Conservation (phyloP, 2,888 invertebrate genomes). For the Stratiomys singularior region DNA sequence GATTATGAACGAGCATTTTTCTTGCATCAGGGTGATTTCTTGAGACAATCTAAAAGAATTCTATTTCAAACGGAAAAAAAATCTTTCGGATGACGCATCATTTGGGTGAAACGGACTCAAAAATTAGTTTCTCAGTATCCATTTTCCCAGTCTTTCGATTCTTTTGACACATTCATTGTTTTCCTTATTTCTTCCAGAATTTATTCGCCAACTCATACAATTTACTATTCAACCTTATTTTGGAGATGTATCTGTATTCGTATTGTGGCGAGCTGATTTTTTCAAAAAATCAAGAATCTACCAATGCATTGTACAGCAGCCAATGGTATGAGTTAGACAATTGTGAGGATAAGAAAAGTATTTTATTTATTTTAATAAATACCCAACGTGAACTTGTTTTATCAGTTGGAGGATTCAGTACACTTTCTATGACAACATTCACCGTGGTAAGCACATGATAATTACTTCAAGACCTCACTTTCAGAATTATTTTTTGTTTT, state of each 20-base stretch:
- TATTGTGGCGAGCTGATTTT: slow-evolving; percentile 19
- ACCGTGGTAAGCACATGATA: slow-evolving; percentile 2
- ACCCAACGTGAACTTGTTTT: slow-evolving; percentile 1
- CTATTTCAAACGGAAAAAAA: too few relatives aligned
- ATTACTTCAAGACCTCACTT: too few relatives aligned
- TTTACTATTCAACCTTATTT: not conserved
- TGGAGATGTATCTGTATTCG: slow-evolving; percentile 35
- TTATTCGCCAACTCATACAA: slow-evolving; percentile 34
- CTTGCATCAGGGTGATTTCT: too few relatives aligned
- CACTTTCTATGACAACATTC: slow-evolving; percentile 23
- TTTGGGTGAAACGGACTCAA: too few relatives aligned
- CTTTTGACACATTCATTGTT: too few relatives aligned
- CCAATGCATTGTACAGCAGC: slow-evolving; percentile 18
- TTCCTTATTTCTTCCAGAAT: slow-evolving; percentile 38
- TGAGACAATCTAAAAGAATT: too few relatives aligned
- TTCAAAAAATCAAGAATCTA: slow-evolving; percentile 19
- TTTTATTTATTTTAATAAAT: slow-evolving; percentile 19
- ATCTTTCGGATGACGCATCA: too few relatives aligned
- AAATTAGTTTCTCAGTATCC: too few relatives aligned
- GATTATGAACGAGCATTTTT: too few relatives aligned
- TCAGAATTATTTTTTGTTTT: too few relatives aligned
- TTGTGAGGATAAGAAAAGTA: not conserved
- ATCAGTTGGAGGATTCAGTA: slow-evolving; percentile 22
- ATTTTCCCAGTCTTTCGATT: too few relatives aligned
- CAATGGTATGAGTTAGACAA: slow-evolving; percentile 20